These are phyloP conservation scores for Orchestia grillus DNA, from an alignment of 1,140 invertebrate genomes.

Conservation along the genomic window DNA sequence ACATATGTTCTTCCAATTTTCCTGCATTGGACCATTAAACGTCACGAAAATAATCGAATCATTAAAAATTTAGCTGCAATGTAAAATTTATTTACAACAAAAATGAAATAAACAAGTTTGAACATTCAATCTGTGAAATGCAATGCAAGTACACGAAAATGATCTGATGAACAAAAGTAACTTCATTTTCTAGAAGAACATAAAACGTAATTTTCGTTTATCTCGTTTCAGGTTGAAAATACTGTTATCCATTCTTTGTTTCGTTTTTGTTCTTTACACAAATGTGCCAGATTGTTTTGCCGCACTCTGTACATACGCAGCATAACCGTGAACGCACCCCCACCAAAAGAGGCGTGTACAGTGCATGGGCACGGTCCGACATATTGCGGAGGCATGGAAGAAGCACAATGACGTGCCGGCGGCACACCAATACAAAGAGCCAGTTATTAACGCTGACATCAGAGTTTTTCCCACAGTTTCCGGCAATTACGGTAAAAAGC, in stretches of 20 bases:
- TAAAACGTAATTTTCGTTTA: too few relatives aligned
- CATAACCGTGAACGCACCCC: not conserved
- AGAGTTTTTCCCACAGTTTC: not conserved
- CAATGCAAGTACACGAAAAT: too few relatives aligned
- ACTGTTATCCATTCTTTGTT: too few relatives aligned
- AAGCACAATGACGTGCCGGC: not conserved
- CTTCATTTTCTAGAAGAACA: too few relatives aligned
- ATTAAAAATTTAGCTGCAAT: too few relatives aligned
- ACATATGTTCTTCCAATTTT: not conserved
- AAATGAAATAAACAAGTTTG: too few relatives aligned
- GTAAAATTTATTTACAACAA: too few relatives aligned
- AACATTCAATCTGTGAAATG: too few relatives aligned
- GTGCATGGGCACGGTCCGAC: not conserved
- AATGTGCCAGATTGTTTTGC: too few relatives aligned
- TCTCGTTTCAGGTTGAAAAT: too few relatives aligned
- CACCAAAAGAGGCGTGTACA: not conserved
- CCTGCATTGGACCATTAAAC: not conserved
- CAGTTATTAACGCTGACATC: not conserved
- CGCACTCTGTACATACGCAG: not conserved
- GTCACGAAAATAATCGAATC: not conserved
- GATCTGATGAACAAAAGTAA: too few relatives aligned
- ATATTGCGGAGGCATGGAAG: not conserved
- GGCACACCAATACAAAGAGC: conserved; percentile 1
- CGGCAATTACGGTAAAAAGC: not conserved
- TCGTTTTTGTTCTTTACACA: too few relatives aligned